Base-by-base conservation (phyloP, 2,113 vertebrate genomes). In the Aphelocoma coerulescens region DNA sequence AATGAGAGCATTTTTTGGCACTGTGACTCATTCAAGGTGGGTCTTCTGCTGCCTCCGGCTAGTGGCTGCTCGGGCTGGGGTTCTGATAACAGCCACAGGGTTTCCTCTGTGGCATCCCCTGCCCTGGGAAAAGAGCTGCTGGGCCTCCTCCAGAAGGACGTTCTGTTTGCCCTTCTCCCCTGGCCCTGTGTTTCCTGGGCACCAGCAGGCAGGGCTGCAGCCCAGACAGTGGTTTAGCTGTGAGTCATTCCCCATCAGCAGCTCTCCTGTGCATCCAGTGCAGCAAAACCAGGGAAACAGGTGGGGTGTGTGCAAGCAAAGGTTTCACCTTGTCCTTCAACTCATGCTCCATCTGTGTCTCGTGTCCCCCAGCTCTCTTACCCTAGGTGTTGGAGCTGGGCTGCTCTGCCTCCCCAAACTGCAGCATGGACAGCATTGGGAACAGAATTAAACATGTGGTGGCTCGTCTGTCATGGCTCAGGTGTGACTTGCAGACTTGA, bases 381-480 rank as follows among this genome's bases (percentile, higher is more conserved):
- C 2, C 18, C 55, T 28, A 5, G 19, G 11, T 1, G 2, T 1
- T 74, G 76, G 51, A 39, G 46, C 35, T 41, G 41, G 41, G 16
- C 63, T 69, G 83, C 72, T 49, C 59, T 79, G 84, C 72, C 81
- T 28, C 23, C 58, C 48, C 27, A 32, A 1, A 9, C 8, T 5
- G 1, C 65, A 33, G 49, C 41, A 0, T 7, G 37, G 80, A 49
- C 46, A 37, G 26, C 4, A 0, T 2, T 89, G 9, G 63, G 63
- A 35, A 11, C 17, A 1, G 39, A 14, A 16, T n/a, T 39, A 8
- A 67, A 88, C 32, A 16, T 3, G 1, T 8, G 24, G 4, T 33
- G 43, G 32, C 28, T 88, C 4, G 0, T 72, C 35, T 65, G 57
- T 28, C 33, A 0, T 39, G 54, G 28, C 35, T 75, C 58, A 57